Evolutionary conservation across 1,140 invertebrate genomes (phyloP).

Genomic region (Drosophila tristis): DNA sequence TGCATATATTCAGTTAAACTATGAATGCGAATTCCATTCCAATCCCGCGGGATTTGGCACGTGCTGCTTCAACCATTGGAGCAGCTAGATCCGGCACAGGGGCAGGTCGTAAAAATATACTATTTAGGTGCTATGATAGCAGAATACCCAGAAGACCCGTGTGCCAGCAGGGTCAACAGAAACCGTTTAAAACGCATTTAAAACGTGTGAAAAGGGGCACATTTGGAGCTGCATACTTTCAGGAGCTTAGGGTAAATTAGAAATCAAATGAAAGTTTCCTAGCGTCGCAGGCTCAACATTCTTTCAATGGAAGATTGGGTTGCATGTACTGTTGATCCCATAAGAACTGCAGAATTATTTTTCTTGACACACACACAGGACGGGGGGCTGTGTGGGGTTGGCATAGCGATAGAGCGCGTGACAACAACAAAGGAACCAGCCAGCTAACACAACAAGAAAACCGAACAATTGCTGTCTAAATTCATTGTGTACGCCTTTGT

Average conservation of each 20-base stretch:
- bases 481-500: conserved; percentile 71
- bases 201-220: conserved; percentile 43
- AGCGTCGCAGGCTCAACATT: not conserved
- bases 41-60: conserved; percentile 35
- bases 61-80: conserved; percentile 13
- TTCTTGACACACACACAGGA: not conserved
- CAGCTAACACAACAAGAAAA: conserved; percentile 49
- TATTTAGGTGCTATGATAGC: conserved; percentile 27
- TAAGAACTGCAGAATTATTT: conserved; percentile 29
- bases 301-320: conserved; percentile 31
- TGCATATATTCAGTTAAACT: conserved; percentile 31
- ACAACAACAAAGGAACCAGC: conserved; percentile 50
- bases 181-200: conserved; percentile 35
- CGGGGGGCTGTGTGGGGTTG: not conserved
- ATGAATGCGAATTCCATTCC: conserved; percentile 67
- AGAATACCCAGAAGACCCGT: not conserved
- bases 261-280: conserved; percentile 3
- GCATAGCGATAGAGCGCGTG: conserved; percentile 13
- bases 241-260: conserved; percentile 12
- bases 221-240: conserved; percentile 28
- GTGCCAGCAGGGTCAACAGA: conserved; percentile 17
- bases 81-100: not conserved
- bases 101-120: conserved; percentile 29
- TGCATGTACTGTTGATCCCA: conserved; percentile 37
- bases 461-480: conserved; percentile 80